A percentile compares a stretch with the other conserved stretches of the same genome.
These are phyloP conservation scores for Clusia tigrina DNA, from an alignment of 2,888 invertebrate species.

Conservation along the genomic window DNA sequence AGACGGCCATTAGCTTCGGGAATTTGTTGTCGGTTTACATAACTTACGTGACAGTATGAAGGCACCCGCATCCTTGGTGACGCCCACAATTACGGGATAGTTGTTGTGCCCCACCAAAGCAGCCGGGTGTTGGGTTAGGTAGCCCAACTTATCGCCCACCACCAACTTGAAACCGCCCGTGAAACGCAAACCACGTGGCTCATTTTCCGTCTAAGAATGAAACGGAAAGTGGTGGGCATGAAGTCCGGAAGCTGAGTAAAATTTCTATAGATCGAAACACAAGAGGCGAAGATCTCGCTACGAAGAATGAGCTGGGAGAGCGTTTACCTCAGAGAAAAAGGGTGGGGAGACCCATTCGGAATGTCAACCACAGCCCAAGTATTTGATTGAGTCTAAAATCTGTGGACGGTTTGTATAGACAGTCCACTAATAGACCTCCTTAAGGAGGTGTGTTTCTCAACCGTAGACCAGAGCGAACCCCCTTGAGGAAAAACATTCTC, in stretches of 20 bases:
- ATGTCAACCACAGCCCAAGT: no score
- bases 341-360: no score
- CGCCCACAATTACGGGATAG: slow-evolving; percentile 64
- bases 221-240: background rate
- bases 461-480: no score
- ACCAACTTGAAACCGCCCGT: slow-evolving; percentile 57
- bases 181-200: slow-evolving; percentile 43
- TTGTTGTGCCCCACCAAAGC: slow-evolving; percentile 45
- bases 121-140: slow-evolving; percentile 53
- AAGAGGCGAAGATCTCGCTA: no score
- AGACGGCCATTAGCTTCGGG: background rate
- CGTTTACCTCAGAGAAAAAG: no score
- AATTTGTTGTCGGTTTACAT: background rate
- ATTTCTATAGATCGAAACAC: no score
- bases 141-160: slow-evolving; percentile 56
- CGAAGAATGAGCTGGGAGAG: no score
- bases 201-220: slow-evolving; percentile 49
- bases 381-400: no score
- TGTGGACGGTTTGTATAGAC: no score
- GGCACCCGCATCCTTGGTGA: slow-evolving; percentile 66
- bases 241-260: background rate
- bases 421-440: no score
- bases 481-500: no score
- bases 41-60: slow-evolving; percentile 64
- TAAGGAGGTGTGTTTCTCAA: no score